These are phyloP conservation scores for Masticophis lateralis DNA, from an alignment of 2,797 vertebrate genomes.

Conservation along the genomic window DNA sequence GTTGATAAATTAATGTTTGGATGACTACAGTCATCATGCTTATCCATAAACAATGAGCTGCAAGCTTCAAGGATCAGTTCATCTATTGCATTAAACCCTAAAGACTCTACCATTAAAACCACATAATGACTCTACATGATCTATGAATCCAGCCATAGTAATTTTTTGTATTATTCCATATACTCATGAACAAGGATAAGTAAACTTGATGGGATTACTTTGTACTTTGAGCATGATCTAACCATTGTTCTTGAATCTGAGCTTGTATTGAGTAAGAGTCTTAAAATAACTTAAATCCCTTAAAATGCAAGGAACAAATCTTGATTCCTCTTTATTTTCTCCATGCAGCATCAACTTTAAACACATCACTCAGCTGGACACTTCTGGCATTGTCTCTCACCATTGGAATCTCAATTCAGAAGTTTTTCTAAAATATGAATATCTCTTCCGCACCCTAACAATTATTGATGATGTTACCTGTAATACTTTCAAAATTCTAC, in stretches of 20 bases:
- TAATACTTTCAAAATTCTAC: not conserved
- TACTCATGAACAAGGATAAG: no score
- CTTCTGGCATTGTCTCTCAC: accelerated
- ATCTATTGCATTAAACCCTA: not conserved
- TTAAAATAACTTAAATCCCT: accelerated
- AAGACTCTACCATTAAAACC: no score
- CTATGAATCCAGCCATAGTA: not conserved
- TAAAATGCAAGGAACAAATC: accelerated
- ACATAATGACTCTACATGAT: not conserved
- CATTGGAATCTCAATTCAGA: accelerated
- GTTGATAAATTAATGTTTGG: not conserved
- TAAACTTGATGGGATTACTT: not conserved
- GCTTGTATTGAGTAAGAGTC: no score
- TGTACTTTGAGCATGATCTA: not conserved
- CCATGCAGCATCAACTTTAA: constrained; percentile 29
- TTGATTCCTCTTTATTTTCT: not conserved
- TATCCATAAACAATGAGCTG: not conserved
- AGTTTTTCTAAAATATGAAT: constrained; percentile 38
- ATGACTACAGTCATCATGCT: not conserved
- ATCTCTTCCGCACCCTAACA: accelerated
- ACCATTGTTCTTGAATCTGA: not conserved
- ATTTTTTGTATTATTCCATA: not conserved
- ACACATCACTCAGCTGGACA: not conserved
- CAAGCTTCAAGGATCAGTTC: not conserved
- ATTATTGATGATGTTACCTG: accelerated